phyloP scores from a whole-genome alignment of 1,140 invertebrate genomes.

The Phymastichus coffea region DNA sequence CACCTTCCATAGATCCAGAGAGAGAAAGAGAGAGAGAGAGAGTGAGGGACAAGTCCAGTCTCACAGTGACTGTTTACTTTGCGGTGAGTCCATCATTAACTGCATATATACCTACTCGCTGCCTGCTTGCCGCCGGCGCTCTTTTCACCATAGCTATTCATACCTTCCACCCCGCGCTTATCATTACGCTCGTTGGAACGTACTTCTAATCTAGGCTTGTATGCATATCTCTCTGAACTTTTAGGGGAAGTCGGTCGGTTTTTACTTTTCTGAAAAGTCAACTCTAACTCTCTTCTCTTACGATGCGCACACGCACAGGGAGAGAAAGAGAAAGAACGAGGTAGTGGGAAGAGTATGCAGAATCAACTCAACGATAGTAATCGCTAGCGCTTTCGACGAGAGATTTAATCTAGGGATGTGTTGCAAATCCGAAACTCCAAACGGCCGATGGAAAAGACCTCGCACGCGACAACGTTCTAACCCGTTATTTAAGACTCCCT shows the following conservation, averaged over 20 bases:
- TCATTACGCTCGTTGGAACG: neutral
- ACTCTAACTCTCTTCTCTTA: neutral
- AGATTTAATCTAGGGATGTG: conserved; percentile 14
- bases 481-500: neutral
- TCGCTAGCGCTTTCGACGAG: conserved; percentile 2
- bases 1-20: neutral
- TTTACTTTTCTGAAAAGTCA: conserved; percentile 4
- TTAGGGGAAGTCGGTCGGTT: neutral
- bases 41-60: too few relatives aligned
- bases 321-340: neutral
- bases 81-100: conserved; percentile 1
- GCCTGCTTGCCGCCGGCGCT: neutral
- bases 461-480: neutral
- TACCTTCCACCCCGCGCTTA: neutral
- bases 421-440: neutral
- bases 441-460: neutral
- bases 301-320: neutral
- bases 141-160: neutral
- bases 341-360: neutral
- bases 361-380: neutral
- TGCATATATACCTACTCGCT: neutral
- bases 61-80: conserved; percentile 18
- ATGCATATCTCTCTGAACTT: neutral
- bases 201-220: too few relatives aligned
- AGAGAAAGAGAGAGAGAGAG: too few relatives aligned